Conservation (phyloP, 2,797 vertebrate genomes). For the Clarias laeviceps region DNA sequence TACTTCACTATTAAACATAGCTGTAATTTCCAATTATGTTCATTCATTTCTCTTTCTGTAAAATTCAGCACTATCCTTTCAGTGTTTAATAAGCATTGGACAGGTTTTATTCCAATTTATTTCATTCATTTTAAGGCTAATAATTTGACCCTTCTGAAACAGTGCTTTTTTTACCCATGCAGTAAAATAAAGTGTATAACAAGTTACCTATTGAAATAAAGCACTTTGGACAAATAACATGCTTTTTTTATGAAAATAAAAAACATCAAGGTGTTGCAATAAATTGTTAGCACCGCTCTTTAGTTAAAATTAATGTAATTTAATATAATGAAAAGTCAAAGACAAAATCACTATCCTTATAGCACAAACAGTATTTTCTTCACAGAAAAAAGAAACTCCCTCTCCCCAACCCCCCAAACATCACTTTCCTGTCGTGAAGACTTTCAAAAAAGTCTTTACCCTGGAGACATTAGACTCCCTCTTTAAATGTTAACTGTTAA, state of each 20-base stretch:
- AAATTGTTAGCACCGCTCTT: not conserved
- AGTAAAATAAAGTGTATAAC: no score
- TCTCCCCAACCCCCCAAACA: not conserved
- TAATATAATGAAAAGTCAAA: not conserved
- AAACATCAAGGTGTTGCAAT: not conserved
- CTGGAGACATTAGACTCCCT: not conserved
- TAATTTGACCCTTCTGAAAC: no score
- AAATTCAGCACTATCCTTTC: no score
- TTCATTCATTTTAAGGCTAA: no score
- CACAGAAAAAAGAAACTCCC: not conserved
- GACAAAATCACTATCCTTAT: not conserved
- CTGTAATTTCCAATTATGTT: no score
- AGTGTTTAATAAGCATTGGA: no score
- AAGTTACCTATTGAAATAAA: not conserved
- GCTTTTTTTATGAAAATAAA: not conserved
- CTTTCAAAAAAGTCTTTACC: not conserved
- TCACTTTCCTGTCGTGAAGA: not conserved
- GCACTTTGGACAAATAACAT: not conserved
- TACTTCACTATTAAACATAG: no score
- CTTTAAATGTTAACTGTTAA: constrained; percentile 4
- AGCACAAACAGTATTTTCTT: not conserved
- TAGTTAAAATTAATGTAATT: no score
- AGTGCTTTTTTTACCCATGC: no score
- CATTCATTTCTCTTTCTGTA: no score
- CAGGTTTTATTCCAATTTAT: no score